phyloP scores from a whole-genome alignment of 2,797 vertebrate species.

The Catostomus latipinnis region DNA sequence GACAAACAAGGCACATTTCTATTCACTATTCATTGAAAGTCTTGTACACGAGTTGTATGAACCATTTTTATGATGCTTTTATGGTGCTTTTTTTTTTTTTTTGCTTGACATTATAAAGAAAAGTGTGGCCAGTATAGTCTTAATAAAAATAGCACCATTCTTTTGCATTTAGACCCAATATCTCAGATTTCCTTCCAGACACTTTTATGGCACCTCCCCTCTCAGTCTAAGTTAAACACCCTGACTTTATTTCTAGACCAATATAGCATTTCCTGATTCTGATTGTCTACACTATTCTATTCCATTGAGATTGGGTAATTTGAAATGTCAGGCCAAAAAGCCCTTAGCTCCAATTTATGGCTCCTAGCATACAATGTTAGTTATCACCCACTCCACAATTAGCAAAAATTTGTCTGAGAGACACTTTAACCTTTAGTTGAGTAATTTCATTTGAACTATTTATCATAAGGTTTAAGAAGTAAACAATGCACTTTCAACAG shows the following conservation, averaged over 20 bases:
- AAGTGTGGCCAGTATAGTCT: too few relatives aligned
- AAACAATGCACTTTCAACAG: neutral
- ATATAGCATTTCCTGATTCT: constrained; percentile 26
- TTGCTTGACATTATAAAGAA: too few relatives aligned
- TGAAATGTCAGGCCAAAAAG: constrained; percentile 31
- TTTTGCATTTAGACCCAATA: neutral
- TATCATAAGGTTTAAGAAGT: neutral
- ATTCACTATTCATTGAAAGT: too few relatives aligned
- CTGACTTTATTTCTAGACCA: constrained; percentile 44
- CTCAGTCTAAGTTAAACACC: constrained; percentile 42
- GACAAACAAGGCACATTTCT: too few relatives aligned
- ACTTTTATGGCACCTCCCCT: constrained; percentile 13
- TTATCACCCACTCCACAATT: neutral
- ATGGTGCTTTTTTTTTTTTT: too few relatives aligned
- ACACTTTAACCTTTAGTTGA: neutral
- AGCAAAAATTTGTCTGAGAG: neutral
- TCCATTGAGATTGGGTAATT: constrained; percentile 9
- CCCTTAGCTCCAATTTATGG: constrained; percentile 28
- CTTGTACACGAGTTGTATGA: too few relatives aligned
- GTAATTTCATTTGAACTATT: neutral
- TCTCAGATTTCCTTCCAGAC: neutral
- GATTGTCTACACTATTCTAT: constrained; percentile 40
- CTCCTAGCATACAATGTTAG: neutral
- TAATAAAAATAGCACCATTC: neutral
- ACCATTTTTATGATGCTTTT: too few relatives aligned